Percentiles rank a stretch among this genome's conserved stretches.
Conservation (phyloP, 2,113 vertebrate genomes). For the Megaptera novaeangliae region DNA sequence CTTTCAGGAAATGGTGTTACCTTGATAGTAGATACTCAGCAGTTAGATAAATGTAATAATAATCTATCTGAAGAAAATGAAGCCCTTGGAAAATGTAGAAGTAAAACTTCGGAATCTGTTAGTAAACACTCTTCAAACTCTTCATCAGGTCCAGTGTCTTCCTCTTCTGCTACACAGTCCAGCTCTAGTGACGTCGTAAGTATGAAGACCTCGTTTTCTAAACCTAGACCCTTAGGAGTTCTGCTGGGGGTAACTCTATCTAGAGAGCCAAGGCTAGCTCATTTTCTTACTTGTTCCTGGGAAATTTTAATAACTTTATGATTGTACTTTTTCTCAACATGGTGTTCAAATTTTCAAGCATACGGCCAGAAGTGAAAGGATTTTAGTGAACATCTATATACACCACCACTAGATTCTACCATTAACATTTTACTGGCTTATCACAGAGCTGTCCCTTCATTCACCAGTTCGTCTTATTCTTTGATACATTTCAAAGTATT, state of each 20-base stretch:
- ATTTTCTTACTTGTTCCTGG: neutral
- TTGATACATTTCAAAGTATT: neutral
- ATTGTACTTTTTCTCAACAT: neutral
- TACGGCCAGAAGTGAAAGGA: neutral
- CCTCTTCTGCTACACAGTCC: constrained; percentile 90
- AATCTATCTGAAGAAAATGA: constrained; percentile 89
- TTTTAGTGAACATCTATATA: neutral
- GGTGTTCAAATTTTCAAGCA: neutral
- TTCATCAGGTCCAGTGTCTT: constrained; percentile 92
- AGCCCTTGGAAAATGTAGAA: constrained; percentile 82
- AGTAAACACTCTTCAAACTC: constrained; percentile 95
- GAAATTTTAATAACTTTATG: neutral
- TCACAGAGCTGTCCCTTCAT: no score
- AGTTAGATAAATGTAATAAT: constrained; percentile 97
- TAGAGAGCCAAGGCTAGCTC: neutral
- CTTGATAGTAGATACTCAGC: constrained; percentile 91
- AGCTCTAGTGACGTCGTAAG: constrained; percentile 96
- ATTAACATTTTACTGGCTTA: neutral
- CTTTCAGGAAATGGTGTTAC: constrained; percentile 91
- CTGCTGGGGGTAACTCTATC: neutral
- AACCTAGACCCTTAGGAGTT: neutral
- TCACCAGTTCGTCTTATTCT: neutral
- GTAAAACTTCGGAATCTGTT: constrained; percentile 85
- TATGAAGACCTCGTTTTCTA: constrained; percentile 18
- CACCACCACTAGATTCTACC: neutral